phyloP scores from a whole-genome alignment of 2,797 vertebrate species.

The Eremophila alpestris region DNA sequence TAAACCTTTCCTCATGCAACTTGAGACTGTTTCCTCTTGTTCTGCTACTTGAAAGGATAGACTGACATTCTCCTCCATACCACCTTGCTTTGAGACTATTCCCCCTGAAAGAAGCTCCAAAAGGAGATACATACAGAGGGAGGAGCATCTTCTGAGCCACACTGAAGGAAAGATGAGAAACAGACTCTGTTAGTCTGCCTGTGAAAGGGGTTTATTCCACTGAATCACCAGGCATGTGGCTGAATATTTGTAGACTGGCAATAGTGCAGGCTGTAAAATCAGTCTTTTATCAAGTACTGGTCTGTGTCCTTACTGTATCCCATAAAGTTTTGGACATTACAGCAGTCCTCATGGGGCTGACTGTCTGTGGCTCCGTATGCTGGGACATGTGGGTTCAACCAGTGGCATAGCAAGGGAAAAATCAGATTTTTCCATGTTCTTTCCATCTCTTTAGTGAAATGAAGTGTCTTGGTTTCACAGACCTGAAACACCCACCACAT shows the following conservation, averaged over 20 bases:
- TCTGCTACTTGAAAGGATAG: not conserved
- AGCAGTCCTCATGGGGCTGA: not conserved
- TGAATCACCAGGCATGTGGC: accelerated
- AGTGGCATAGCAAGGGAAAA: not conserved
- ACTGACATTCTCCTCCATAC: accelerated
- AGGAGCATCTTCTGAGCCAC: not conserved
- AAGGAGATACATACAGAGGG: not conserved
- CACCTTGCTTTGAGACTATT: not conserved
- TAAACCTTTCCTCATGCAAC: not conserved
- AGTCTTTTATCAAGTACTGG: not conserved
- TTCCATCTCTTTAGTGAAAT: accelerated
- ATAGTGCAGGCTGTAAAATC: not conserved
- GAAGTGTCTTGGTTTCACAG: accelerated
- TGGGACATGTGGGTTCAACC: accelerated
- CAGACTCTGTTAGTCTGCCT: not conserved
- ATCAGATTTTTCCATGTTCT: not conserved
- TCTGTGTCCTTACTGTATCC: not conserved
- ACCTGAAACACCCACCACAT: not conserved
- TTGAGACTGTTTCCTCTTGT: too few relatives aligned
- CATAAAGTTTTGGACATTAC: not conserved
- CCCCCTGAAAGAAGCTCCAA: not conserved
- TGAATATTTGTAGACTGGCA: not conserved
- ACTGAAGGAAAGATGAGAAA: accelerated
- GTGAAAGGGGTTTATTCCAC: not conserved
- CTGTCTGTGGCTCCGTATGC: accelerated